phyloP scores from a whole-genome alignment of 2,113 vertebrate genomes.

The Eubucco bourcierii region DNA sequence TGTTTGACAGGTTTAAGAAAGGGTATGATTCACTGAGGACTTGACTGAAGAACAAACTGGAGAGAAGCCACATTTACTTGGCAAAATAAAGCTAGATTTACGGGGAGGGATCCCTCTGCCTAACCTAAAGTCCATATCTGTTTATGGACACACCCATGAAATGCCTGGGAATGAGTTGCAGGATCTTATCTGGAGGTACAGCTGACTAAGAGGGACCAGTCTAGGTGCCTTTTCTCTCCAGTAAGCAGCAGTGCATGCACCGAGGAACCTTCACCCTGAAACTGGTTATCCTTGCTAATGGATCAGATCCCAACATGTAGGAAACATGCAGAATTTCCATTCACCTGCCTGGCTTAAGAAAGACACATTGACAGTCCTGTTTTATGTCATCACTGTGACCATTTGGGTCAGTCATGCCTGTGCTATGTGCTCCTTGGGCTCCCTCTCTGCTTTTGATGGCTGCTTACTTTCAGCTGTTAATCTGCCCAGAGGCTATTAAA shows the following conservation, averaged over 20 bases:
- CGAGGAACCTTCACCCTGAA: background rate
- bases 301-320: background rate
- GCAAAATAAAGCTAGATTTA: background rate
- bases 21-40: background rate
- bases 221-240: background rate
- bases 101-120: background rate
- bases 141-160: background rate
- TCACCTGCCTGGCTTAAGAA: background rate
- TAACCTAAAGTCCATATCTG: background rate
- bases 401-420: background rate
- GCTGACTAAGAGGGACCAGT: fast-evolving
- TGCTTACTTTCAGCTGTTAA: background rate
- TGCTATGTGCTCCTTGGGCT: background rate
- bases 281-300: background rate
- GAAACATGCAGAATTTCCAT: background rate
- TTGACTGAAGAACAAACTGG: background rate
- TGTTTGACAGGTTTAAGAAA: background rate
- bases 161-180: background rate
- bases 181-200: background rate
- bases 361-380: background rate
- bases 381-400: background rate
- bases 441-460: too few species aligned
- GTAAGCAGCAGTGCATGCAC: fast-evolving
- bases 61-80: background rate
- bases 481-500: background rate